These are phyloP conservation scores for Epinotia ramella DNA, from an alignment of 2,888 invertebrate species.

Conservation along the genomic window DNA sequence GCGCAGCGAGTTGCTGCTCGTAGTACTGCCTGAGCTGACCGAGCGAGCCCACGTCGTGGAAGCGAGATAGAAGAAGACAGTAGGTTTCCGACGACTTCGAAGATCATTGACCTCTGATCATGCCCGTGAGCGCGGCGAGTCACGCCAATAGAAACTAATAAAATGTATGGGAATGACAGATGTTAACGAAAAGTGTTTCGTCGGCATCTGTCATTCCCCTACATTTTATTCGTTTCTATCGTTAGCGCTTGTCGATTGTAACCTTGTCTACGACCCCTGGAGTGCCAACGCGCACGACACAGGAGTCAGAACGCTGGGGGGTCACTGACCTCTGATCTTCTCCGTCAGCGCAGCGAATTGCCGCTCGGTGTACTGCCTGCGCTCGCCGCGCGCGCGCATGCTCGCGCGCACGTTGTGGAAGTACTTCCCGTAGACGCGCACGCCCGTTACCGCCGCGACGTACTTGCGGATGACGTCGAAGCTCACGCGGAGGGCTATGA, in stretches of 20 bases:
- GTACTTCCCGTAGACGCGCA: constrained; percentile 35
- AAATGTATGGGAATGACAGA: no score
- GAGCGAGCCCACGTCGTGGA: neutral
- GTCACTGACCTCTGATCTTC: constrained; percentile 28
- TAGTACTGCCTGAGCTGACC: neutral
- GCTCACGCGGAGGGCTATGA: constrained; percentile 20
- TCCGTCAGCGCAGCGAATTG: constrained; percentile 4
- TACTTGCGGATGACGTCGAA: constrained; percentile 30
- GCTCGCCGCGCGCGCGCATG: constrained; percentile 20
- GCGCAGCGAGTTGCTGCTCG: neutral
- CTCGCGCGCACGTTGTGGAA: constrained; percentile 32
- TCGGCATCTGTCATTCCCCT: no score
- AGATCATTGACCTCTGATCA: no score
- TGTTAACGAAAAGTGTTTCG: no score
- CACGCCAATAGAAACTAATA: no score
- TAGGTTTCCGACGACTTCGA: no score
- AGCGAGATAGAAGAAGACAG: no score
- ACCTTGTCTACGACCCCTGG: no score
- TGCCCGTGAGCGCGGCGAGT: no score
- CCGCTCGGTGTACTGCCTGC: constrained; percentile 11
- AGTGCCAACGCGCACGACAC: no score
- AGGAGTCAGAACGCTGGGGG: neutral
- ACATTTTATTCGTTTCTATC: no score
- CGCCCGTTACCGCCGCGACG: constrained; percentile 23
- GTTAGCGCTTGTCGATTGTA: no score